phyloP scores from a whole-genome alignment of 2,797 vertebrate genomes.

The Hemibagrus guttatus region DNA sequence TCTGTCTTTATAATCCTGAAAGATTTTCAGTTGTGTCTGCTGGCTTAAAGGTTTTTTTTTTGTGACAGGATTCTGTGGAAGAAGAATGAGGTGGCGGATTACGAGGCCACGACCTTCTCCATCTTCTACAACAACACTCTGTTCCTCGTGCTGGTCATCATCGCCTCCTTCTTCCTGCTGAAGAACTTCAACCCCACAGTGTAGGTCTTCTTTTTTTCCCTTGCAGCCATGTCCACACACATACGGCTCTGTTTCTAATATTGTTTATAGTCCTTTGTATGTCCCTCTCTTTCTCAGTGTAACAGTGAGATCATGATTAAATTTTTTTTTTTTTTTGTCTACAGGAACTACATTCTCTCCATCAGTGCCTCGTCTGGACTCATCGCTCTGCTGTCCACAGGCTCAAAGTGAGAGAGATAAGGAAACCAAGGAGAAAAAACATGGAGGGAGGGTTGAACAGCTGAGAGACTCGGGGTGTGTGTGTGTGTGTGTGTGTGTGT shows the following conservation, averaged over 20 bases:
- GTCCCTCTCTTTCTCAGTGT: not conserved
- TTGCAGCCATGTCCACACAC: not conserved
- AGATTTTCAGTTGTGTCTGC: not conserved
- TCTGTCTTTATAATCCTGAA: not conserved
- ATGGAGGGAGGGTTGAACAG: slow-evolving; percentile 38
- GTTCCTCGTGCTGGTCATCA: slow-evolving; percentile 92
- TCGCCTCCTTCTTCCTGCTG: slow-evolving; percentile 94
- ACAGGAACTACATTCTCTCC: slow-evolving; percentile 96
- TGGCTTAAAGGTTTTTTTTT: not conserved
- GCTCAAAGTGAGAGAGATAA: slow-evolving; percentile 83
- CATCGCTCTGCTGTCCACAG: slow-evolving; percentile 95
- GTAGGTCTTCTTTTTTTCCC: slow-evolving; percentile 69
- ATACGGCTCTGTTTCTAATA: not conserved
- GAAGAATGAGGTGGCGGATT: slow-evolving; percentile 98
- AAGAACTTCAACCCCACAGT: slow-evolving; percentile 99
- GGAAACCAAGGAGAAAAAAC: not conserved
- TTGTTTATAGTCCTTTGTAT: not conserved
- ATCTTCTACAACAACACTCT: slow-evolving; percentile 99
- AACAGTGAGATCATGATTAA: not conserved
- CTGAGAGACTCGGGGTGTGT: not conserved
- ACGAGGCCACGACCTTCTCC: slow-evolving; percentile 98
- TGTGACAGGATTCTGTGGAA: slow-evolving; percentile 93
- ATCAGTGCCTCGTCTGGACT: slow-evolving; percentile 95
- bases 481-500: slow-evolving; percentile 8
- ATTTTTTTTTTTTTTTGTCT: not conserved